Conservation (phyloP, 2,888 invertebrate species). For the Falcaria lacertinaria region DNA sequence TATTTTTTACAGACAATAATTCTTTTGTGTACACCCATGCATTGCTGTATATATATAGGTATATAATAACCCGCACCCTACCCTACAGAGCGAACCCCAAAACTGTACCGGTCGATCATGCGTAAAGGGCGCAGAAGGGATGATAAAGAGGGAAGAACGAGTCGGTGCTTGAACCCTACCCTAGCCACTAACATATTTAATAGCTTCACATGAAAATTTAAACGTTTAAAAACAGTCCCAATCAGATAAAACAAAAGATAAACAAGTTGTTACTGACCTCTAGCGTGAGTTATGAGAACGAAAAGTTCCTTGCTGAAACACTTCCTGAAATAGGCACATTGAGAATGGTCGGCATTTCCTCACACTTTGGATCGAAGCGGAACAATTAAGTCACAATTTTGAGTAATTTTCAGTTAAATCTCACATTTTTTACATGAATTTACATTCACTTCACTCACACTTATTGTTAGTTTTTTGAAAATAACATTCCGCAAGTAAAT, state of each 20-base stretch:
- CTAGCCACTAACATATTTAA: constrained; percentile 37
- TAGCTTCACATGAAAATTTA: constrained; percentile 20
- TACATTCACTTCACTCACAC: constrained; percentile 38
- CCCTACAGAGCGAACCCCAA: constrained; percentile 67
- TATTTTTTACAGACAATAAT: too few relatives aligned
- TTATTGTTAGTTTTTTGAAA: constrained; percentile 51
- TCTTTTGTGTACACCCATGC: background rate
- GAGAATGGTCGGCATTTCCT: constrained; percentile 67
- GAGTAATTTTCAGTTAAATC: constrained; percentile 52
- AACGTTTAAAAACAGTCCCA: constrained; percentile 12
- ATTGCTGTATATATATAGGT: constrained; percentile 19
- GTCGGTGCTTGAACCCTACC: constrained; percentile 70
- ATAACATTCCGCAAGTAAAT: constrained; percentile 66
- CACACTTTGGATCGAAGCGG: constrained; percentile 69
- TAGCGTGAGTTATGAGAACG: constrained; percentile 71
- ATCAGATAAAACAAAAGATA: constrained; percentile 14
- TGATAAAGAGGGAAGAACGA: constrained; percentile 72
- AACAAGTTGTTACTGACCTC: constrained; percentile 72
- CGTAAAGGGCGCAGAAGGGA: constrained; percentile 79
- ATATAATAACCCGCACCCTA: constrained; percentile 59
- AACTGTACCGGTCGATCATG: constrained; percentile 78
- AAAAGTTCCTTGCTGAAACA: constrained; percentile 74
- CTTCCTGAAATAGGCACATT: constrained; percentile 73
- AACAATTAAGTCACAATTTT: constrained; percentile 53
- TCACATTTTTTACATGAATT: constrained; percentile 39